Conservation (phyloP, 2,113 vertebrate genomes). For the Macrotus californicus region DNA sequence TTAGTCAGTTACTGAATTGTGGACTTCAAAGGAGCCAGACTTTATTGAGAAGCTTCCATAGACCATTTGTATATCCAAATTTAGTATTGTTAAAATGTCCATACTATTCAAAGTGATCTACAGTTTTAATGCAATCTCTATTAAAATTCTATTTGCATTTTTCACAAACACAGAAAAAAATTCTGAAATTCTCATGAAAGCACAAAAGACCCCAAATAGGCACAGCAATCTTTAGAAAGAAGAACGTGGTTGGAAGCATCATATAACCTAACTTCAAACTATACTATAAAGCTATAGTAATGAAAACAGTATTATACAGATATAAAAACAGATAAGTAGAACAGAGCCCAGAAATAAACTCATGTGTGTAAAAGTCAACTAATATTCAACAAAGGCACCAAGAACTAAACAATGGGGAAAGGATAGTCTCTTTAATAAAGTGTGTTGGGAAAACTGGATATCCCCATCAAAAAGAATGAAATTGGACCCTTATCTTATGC, state of each 20-base stretch:
- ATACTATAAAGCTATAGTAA: neutral
- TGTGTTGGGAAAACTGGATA: too few relatives aligned
- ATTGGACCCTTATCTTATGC: neutral
- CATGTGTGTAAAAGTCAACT: too few relatives aligned
- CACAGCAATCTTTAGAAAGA: neutral
- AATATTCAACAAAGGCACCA: too few relatives aligned
- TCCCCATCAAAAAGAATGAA: neutral
- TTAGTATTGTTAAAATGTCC: neutral
- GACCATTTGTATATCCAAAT: neutral
- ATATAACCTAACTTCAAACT: neutral
- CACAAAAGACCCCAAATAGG: neutral
- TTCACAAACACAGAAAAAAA: neutral
- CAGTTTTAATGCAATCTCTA: neutral
- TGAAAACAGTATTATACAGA: too few relatives aligned
- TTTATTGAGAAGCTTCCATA: neutral
- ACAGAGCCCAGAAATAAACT: too few relatives aligned
- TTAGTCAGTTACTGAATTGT: neutral
- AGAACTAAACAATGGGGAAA: too few relatives aligned
- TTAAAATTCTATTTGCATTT: neutral
- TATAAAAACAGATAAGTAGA: neutral
- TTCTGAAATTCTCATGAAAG: neutral
- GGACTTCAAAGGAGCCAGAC: neutral
- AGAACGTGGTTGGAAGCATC: neutral
- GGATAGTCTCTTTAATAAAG: too few relatives aligned
- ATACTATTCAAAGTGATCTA: neutral